phyloP scores from a whole-genome alignment of 2,113 vertebrate genomes.

The Macquaria australasica region DNA sequence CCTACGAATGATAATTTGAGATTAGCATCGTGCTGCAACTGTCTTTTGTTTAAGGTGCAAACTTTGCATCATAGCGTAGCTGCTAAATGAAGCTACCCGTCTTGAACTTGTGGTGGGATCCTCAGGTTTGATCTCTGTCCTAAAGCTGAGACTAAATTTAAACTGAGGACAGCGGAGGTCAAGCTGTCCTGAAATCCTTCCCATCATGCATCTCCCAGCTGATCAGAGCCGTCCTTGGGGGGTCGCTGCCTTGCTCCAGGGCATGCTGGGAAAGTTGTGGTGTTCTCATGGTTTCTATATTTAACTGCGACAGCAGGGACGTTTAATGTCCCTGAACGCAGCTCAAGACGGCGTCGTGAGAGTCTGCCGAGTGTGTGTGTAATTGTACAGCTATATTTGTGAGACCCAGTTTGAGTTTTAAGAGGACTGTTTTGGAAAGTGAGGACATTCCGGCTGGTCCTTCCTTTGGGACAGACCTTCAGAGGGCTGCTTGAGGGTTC shows the following conservation, averaged over 20 bases:
- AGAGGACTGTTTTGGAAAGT: too few relatives aligned
- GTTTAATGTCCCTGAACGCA: constrained; percentile 23
- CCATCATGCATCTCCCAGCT: constrained; percentile 54
- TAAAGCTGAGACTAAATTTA: constrained; percentile 42
- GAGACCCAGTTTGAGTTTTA: too few relatives aligned
- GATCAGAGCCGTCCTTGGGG: constrained; percentile 18
- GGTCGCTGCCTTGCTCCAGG: constrained; percentile 48
- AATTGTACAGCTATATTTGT: too few relatives aligned
- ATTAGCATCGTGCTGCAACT: too few relatives aligned
- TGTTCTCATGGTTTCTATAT: constrained; percentile 75
- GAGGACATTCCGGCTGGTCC: too few relatives aligned
- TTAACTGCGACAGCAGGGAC: constrained; percentile 52
- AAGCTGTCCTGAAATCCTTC: constrained; percentile 36
- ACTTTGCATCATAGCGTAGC: too few relatives aligned
- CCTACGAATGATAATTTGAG: too few relatives aligned
- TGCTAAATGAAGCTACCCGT: too few relatives aligned
- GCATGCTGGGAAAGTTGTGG: constrained; percentile 61
- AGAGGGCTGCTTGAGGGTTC: too few relatives aligned
- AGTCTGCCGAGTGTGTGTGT: not conserved
- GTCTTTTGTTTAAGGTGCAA: too few relatives aligned
- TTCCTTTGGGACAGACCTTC: too few relatives aligned
- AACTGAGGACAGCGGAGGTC: constrained; percentile 21
- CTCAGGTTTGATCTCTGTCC: constrained; percentile 2
- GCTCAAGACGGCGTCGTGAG: constrained; percentile 11
- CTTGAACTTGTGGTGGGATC: not conserved